Evolutionary conservation across 2,797 vertebrate genomes (phyloP), one percentile per base, ranked within the genome.

Genomic region (Sebastes matsubarae): DNA sequence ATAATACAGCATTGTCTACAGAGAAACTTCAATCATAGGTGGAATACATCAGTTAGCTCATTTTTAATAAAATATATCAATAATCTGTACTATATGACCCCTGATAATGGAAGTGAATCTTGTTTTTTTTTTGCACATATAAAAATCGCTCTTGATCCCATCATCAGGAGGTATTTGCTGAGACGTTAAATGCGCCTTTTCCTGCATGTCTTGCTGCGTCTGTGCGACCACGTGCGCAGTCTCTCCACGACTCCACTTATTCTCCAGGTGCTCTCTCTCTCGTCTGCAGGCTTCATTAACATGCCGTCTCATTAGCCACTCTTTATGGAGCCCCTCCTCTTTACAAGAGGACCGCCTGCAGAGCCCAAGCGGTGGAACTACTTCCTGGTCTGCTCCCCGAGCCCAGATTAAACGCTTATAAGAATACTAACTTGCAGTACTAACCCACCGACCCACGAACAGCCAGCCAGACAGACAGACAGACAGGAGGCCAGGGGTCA

Each of bases 271-370:
- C 63, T 72, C 71, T 61, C 59, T 72, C 67, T 72, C 67, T 59
- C 11, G 54, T 72, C 55, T 38, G 61, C 55, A 22, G 30, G 81
- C 87, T 85, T 91, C 73, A 67, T 87, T 88, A 91, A 75, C 68
- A 9, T 68, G 70, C 78, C 68, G 3, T 76, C 90, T 93, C 89
- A 84, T 91, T 93, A 90, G 81, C 70, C 13, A 0, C 4, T 36
- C 69, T 90, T 90, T 88, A 89, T 87, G 76, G 86, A 91, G 86
- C 84, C 75, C 84, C 77, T 85, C 82, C 75, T 89, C 79, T 89
- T 90, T 83, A 92, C 81, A 69, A 86, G 90, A 55, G 57, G 76
- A 70, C 79, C 18, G 20, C 89, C 86, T 81, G 87, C 85, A 1
- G 88, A 81, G 89, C 52, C 54, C 8, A 61, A 36, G 83, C 7